These are phyloP conservation scores for Lineus longissimus DNA, from an alignment of 1,140 invertebrate genomes.

Conservation along the genomic window DNA sequence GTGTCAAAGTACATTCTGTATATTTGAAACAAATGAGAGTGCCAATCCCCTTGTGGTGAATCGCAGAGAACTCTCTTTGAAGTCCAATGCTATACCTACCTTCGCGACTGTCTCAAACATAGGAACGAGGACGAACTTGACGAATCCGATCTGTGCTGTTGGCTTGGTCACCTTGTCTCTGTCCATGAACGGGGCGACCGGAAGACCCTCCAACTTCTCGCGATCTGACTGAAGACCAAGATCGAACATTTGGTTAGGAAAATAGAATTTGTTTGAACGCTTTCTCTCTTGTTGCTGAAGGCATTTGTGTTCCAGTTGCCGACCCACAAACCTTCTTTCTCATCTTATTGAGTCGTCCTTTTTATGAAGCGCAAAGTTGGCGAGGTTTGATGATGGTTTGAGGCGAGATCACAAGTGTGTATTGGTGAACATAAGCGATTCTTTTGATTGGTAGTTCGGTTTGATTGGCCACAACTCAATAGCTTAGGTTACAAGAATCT, in stretches of 20 bases:
- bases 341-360: no score
- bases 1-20: no score
- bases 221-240: conserved; percentile 39
- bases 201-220: conserved; percentile 53
- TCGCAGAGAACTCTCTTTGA: no score
- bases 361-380: no score
- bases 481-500: no score
- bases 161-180: conserved; percentile 55
- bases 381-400: no score
- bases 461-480: no score
- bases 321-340: not conserved
- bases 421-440: no score
- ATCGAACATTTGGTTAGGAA: not conserved
- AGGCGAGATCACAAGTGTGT: no score
- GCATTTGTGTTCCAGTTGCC: not conserved
- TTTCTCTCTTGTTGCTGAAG: not conserved
- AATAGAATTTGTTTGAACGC: not conserved
- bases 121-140: conserved; percentile 55
- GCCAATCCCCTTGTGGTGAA: no score
- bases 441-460: no score
- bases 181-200: conserved; percentile 57
- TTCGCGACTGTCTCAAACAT: conserved; percentile 44
- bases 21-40: not conserved
- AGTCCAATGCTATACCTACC: conserved; percentile 9
- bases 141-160: conserved; percentile 55